Conservation (phyloP, 2,888 invertebrate genomes). For the Metopia argyrocephala region DNA sequence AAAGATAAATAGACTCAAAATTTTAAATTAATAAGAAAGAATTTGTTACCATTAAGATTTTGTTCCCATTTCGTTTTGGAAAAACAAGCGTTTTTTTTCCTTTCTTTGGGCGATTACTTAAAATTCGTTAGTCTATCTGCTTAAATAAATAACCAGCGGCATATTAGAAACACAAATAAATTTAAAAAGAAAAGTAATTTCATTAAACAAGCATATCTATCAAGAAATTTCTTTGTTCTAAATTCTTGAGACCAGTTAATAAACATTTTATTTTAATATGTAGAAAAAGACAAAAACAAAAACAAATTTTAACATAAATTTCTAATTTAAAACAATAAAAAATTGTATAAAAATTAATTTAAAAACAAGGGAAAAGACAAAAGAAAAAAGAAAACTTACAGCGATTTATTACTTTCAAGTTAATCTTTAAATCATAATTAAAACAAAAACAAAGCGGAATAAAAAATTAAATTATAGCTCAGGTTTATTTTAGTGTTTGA, state of each 20-base stretch:
- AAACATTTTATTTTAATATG: too few species aligned
- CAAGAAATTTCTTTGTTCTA: not conserved
- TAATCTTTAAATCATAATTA: too few species aligned
- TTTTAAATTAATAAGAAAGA: not conserved
- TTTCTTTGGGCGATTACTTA: too few species aligned
- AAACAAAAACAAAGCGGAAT: too few species aligned
- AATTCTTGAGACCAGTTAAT: constrained; percentile 10
- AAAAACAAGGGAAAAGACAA: not conserved
- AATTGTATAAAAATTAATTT: constrained; percentile 3
- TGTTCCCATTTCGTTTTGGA: not conserved
- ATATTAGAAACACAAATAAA: not conserved
- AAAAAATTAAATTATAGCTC: too few species aligned
- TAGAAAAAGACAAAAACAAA: too few species aligned
- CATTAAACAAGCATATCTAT: not conserved
- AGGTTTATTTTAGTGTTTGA: too few species aligned
- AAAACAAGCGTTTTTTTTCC: not conserved
- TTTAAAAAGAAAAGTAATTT: not conserved
- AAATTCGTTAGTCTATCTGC: not conserved
- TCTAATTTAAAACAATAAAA: not conserved
- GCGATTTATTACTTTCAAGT: too few species aligned
- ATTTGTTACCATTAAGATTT: not conserved
- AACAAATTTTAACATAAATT: constrained; percentile 23
- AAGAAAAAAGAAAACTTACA: not conserved
- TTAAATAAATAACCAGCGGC: not conserved
- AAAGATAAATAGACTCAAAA: not conserved